Base-by-base conservation (phyloP, 1,140 invertebrate genomes). In the Trinorchestia longiramus region DNA sequence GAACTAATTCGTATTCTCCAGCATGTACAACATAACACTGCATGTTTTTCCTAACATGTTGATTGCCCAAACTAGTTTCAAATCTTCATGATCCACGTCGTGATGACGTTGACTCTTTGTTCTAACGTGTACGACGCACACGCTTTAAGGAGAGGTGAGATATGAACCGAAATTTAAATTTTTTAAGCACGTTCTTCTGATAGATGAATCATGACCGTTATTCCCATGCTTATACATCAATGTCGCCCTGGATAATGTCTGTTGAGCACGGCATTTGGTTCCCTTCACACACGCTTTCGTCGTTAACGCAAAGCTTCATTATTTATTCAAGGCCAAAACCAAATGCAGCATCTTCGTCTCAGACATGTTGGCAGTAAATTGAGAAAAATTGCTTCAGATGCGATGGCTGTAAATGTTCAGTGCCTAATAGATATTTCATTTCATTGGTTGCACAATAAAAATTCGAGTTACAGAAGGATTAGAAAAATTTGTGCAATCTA, bases 181-280 rank as follows among this genome's bases (percentile, higher is more conserved):
- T 94, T 94, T 43, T 47, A 94, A 94, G 92, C 92, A 94, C 92
- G 92, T 43, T 45, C 92, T 47, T 47, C 92, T 43, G 43, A 94
- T 94, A 94, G 92, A 94, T 94, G 92, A 94, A 94, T 94, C 92
- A 94, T 94, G 92, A 94, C 43, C 43, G 92, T 44, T 94, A 94
- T 45, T 45, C 92, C 36, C 92, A 47, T 94, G 92, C 92, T 94
- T 94, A 94, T 94, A 94, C 92, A 94, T 94, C 92, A 94, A 94
- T 94, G 92, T 94, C 92, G 43, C 92, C 43, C 44, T 94, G 92
- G 92, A 94, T 94, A 94, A 94, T 94, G 92, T 94, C 92, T 94
- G 92, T 15, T 11, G 43, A 45, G 92, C 92, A 94, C 92, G 92
- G 92, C 43, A 43, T 94, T 47, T n/a, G 43, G 92, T n/a, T 94